Conservation (phyloP, 92 coral and sea anemone species). For the Bergia sp. region DNA sequence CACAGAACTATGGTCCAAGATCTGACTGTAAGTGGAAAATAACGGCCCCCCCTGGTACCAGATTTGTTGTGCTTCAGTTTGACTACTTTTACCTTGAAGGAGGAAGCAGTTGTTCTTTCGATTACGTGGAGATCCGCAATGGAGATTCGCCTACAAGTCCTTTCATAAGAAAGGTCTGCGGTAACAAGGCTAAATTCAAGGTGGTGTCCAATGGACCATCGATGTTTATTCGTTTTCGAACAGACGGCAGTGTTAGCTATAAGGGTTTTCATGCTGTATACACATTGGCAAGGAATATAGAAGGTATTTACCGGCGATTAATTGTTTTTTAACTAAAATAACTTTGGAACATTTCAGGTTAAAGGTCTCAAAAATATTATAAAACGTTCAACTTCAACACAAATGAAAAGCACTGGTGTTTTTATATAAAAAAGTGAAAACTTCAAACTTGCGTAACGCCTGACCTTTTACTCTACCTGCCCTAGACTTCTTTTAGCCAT, state of each 20-base stretch:
- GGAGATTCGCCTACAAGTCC: neutral
- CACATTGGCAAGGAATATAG: neutral
- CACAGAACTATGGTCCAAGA: neutral
- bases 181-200: neutral
- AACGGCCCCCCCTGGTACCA: neutral
- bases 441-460: no score
- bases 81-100: neutral
- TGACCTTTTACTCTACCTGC: no score
- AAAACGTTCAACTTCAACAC: no score
- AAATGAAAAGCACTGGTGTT: no score
- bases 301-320: neutral
- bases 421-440: no score
- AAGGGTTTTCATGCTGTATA: constrained; percentile 5
- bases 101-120: neutral
- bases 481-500: no score
- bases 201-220: neutral
- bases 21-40: neutral
- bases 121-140: neutral
- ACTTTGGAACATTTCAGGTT: no score
- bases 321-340: no score
- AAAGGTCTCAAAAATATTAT: no score
- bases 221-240: constrained; percentile 11
- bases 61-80: neutral
- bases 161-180: neutral
- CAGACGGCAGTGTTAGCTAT: neutral